A percentile compares a stretch with the other conserved stretches of the same genome.
Conservation (phyloP, 2,113 vertebrate species). For the Balaenoptera acutorostrata region DNA sequence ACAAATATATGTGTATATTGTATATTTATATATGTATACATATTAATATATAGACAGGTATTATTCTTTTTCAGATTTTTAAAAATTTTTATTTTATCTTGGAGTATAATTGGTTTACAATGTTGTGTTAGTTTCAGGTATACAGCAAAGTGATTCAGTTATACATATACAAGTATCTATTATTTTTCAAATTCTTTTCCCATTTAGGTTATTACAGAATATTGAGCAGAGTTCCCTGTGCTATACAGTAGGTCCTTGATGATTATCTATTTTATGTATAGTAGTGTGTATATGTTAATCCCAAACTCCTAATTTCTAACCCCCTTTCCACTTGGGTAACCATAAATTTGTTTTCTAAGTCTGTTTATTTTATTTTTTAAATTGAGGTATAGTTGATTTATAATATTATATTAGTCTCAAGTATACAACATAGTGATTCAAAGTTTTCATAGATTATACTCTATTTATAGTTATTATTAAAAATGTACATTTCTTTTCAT, state of each 20-base stretch:
- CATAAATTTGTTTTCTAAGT: neutral
- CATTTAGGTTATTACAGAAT: neutral
- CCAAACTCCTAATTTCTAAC: neutral
- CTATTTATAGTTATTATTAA: neutral
- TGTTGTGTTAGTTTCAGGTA: neutral
- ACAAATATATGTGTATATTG: neutral
- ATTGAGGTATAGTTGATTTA: neutral
- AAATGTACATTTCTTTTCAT: neutral
- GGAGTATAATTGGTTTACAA: neutral
- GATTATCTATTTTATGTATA: neutral
- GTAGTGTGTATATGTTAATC: neutral
- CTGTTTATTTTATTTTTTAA: neutral
- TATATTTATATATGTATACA: rapidly evolving
- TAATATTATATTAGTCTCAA: neutral
- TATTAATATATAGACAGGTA: neutral
- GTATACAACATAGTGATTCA: neutral
- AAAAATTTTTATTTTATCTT: neutral
- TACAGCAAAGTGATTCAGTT: neutral
- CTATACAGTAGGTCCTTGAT: neutral
- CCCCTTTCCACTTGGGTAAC: neutral
- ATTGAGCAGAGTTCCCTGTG: neutral
- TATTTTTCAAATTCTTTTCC: neutral
- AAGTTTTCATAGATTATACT: neutral
- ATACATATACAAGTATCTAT: neutral
- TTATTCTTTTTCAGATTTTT: neutral